A percentile compares a stretch with the other conserved stretches of the same genome.
phyloP scores from a whole-genome alignment of 2,797 vertebrate species.

The Gymnoscopelus braueri region DNA sequence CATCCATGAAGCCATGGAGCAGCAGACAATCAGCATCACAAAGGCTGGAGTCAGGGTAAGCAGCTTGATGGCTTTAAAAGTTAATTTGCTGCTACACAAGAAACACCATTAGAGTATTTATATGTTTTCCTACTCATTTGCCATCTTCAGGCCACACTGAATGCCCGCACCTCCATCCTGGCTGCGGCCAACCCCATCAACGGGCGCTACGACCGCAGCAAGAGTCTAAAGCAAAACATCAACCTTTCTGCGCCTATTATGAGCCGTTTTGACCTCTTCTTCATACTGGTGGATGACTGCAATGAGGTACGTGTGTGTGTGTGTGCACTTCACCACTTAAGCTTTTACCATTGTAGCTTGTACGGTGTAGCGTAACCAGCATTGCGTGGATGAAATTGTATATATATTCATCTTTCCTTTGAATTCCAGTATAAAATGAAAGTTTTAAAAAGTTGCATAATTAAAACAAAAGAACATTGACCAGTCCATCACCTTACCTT shows the following conservation, averaged over 20 bases:
- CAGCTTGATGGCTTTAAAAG: background rate
- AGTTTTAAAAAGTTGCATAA: too few species aligned
- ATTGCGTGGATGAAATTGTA: too few species aligned
- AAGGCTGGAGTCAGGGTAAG: conserved; percentile 98
- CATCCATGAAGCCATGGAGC: conserved; percentile 99
- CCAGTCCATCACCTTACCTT: too few species aligned
- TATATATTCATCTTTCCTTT: too few species aligned
- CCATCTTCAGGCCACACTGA: conserved; percentile 90
- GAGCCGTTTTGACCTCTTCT: conserved; percentile 99
- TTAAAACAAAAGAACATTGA: too few species aligned
- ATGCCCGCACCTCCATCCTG: conserved; percentile 97
- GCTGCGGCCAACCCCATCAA: conserved; percentile 95
- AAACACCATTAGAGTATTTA: too few species aligned
- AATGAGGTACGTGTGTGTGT: conserved; percentile 86
- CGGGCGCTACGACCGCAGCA: conserved; percentile 95
- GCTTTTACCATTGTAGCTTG: too few species aligned
- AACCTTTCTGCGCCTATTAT: conserved; percentile 97
- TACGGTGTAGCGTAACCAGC: too few species aligned
- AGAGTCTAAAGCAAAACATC: conserved; percentile 97
- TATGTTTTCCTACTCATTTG: background rate
- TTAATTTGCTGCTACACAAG: too few species aligned
- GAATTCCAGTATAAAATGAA: too few species aligned
- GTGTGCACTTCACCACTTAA: background rate
- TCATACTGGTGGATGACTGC: conserved; percentile 98
- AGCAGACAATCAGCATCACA: conserved; percentile 99